Base-by-base conservation (phyloP, 2,888 invertebrate species). In the Cerastis rubricosa region DNA sequence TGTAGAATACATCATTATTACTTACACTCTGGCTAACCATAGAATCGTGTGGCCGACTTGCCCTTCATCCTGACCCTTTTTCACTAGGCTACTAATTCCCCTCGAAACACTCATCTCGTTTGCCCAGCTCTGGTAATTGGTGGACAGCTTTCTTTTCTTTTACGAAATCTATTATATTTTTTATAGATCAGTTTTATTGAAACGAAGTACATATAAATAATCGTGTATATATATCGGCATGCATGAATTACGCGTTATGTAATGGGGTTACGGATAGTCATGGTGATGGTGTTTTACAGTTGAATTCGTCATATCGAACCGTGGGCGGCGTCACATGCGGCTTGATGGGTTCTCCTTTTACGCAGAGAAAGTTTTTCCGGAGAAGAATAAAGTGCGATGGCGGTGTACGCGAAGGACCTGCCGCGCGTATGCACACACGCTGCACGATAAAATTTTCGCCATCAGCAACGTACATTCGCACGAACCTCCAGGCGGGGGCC, bases 271-370 rank as follows among this genome's bases (percentile, higher is more conserved):
- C 84, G 88, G 91, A 89, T 89, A 89, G 88, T 91, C 90, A 95
- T 86, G 87, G 90, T 89, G 88, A 83, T 91, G 90, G 89, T 94
- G 88, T 94, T 94, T 97, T 96, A 82, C 96, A 97, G 97, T 96
- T 88, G 96, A 97, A 92, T 97, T 96, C 95, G 96, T 97, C 94
- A 97, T 97, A 92, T 96, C 97, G 80, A 97, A 97, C 88, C 95
- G 97, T 54, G 97, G 97, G 54, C 93, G 96, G 81, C 93, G 97
- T 83, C 97, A 97, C 87, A 96, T 97, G 96, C 95, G 96, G 82
- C 94, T 97, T 80, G 94, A 93, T 78, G 97, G 97, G 74, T 97
- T 96, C 89, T 95, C 97, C 59, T 97, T 97, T 92, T 97, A 97
- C 85, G 97, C 97, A 72, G 97, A 97, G 92, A 97, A 97, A 90